Percentiles rank a stretch among this genome's conserved stretches.
These are phyloP conservation scores for Cyclophora albipunctata DNA, from an alignment of 2,888 invertebrate species.

Conservation along the genomic window DNA sequence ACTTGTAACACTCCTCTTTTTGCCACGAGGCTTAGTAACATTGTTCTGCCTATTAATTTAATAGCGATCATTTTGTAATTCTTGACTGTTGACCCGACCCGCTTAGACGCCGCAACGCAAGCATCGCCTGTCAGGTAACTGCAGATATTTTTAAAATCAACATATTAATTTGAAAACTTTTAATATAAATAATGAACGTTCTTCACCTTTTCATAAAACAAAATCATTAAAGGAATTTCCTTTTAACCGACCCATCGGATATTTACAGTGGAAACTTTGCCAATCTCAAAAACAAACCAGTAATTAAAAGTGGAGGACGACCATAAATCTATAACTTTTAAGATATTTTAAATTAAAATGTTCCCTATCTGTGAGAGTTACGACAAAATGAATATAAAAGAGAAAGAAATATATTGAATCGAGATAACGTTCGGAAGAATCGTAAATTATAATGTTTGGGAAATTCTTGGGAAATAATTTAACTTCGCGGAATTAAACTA, in stretches of 20 bases:
- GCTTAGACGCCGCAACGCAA: no score
- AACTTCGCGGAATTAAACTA: no score
- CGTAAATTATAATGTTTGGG: conserved; percentile 10
- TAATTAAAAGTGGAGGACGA: conserved; percentile 49
- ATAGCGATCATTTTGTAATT: no score
- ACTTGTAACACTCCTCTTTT: no score
- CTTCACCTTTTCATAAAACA: background rate
- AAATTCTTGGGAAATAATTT: no score
- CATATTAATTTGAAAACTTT: background rate
- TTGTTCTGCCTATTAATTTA: no score
- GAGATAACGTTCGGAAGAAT: conserved; percentile 10
- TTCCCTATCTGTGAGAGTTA: conserved; percentile 27
- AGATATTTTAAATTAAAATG: conserved; percentile 59
- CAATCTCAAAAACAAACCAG: conserved; percentile 32
- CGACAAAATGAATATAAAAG: conserved; percentile 27
- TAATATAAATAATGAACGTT: background rate
- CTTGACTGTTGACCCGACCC: no score
- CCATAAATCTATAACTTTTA: conserved; percentile 61
- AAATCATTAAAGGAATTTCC: no score
- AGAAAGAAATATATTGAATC: conserved; percentile 27
- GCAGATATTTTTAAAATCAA: no score
- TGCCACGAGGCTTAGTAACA: no score
- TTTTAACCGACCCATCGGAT: conserved; percentile 12
- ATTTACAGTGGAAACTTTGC: conserved; percentile 23
- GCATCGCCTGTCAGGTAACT: no score